Conservation (phyloP, 1,140 invertebrate genomes). For the Seison nebaliae region DNA sequence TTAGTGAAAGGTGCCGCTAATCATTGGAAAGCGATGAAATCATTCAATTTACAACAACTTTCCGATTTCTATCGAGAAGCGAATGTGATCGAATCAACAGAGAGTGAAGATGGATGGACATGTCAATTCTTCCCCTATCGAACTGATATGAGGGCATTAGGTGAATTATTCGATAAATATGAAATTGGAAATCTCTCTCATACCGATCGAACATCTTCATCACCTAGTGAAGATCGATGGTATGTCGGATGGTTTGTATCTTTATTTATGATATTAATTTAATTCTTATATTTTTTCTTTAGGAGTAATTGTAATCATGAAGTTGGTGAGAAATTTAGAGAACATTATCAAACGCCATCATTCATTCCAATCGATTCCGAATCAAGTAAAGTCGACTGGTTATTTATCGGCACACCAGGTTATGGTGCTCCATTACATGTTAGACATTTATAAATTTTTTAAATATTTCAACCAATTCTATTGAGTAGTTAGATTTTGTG, state of each 20-base stretch:
- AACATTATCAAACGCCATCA: slow-evolving; percentile 54
- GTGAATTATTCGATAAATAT: slow-evolving; percentile 43
- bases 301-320: slow-evolving; percentile 54
- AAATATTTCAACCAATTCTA: too few relatives aligned
- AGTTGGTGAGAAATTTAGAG: slow-evolving; percentile 42
- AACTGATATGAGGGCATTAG: slow-evolving; percentile 44
- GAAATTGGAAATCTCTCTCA: too few relatives aligned
- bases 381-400: slow-evolving; percentile 62
- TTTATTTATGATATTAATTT: too few relatives aligned
- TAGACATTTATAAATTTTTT: too few relatives aligned
- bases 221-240: slow-evolving; percentile 44
- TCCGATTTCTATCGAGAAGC: slow-evolving; percentile 39
- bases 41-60: slow-evolving; percentile 49
- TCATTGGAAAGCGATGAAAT: slow-evolving; percentile 43
- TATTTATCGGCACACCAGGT: slow-evolving; percentile 74
- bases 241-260: slow-evolving; percentile 75
- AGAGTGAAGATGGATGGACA: slow-evolving; percentile 12
- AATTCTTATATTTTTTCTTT: too few relatives aligned
- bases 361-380: slow-evolving; percentile 57
- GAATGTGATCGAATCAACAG: too few relatives aligned
- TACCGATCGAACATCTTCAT: slow-evolving; percentile 33
- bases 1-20: slow-evolving; percentile 46
- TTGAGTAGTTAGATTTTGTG: too few relatives aligned
- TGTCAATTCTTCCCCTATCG: slow-evolving; percentile 72
- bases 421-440: slow-evolving; percentile 76